Evolutionary conservation across 2,888 invertebrate species (phyloP).

Genomic region (Athripsodes cinereus): DNA sequence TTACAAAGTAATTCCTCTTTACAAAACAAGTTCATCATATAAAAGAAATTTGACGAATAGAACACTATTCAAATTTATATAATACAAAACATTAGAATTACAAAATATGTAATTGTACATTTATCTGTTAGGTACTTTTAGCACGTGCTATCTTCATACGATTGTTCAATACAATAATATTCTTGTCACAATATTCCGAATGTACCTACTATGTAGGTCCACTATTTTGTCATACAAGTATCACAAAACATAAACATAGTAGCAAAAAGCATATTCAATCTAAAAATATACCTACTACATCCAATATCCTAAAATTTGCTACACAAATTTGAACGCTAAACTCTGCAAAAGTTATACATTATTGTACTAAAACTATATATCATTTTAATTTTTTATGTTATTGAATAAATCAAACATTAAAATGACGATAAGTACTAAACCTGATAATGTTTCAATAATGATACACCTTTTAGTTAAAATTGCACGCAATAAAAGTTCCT

Average conservation of each 20-base stretch:
- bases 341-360: not conserved
- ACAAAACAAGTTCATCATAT: too few relatives aligned
- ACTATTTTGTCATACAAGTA: too few relatives aligned
- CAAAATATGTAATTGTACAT: not conserved
- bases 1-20: too few relatives aligned
- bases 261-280: not conserved
- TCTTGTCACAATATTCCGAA: too few relatives aligned
- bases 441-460: slow-evolving; percentile 12
- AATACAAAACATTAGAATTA: not conserved
- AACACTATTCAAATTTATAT: too few relatives aligned
- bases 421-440: not conserved
- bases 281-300: not conserved
- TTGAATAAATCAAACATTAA: too few relatives aligned
- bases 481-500: slow-evolving; percentile 5
- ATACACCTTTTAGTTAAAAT: not conserved
- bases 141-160: not conserved
- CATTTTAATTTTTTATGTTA: too few relatives aligned
- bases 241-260: too few relatives aligned
- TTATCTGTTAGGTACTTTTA: not conserved
- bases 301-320: not conserved
- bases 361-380: too few relatives aligned
- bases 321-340: not conserved
- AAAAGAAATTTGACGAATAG: too few relatives aligned
- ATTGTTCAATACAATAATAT: not conserved
- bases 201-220: too few relatives aligned